Evolutionary conservation across 2,113 vertebrate genomes (phyloP), one percentile per base, ranked within the genome.

Genomic region (Diadophis punctatus): DNA sequence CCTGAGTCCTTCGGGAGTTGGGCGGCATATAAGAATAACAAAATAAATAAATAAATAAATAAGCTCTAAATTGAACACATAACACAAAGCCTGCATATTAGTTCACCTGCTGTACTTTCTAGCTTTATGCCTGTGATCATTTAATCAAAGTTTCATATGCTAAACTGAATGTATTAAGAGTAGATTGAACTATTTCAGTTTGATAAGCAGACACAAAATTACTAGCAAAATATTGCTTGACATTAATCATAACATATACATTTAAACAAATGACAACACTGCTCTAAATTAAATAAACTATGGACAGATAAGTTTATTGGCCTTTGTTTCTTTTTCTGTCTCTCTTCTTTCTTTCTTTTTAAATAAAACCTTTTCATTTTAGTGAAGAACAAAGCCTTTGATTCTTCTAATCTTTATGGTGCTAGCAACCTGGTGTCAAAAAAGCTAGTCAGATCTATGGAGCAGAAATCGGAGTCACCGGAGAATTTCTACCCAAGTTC

Each of bases 341-440:
- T 39, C 68, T 93, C 88, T 93, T 89, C 93, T 95, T 94, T 7
- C 0, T 7, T 95, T 96, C 95, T 93, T 95, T 95, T 3, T 23
- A 94, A 96, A 95, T 94, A 96, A 96, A 93, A 95, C 95, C 94
- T 94, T 92, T 95, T 95, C 92, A 93, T 97, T 96, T 96, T 94
- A 93, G 87, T 95, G 43, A 68, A 93, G 92, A 96, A 96, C 96
- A 98, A 97, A 95, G 94, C 60, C 90, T 96, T 97, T 93, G 96
- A 94, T 96, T 96, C 93, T 94, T 96, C 92, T 97, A 95, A 95
- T 97, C 95, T 96, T 96, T 97, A 96, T 94, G 96, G 91, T 96
- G 91, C 96, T 97, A 97, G 95, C 95, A 98, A 97, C 96, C 95
- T 96, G 93, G 96, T 97, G 96, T 98, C 97, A 97, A 96, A 97